Conservation (phyloP, 1,140 invertebrate species). For the Rhynchophorus ferrugineus region DNA sequence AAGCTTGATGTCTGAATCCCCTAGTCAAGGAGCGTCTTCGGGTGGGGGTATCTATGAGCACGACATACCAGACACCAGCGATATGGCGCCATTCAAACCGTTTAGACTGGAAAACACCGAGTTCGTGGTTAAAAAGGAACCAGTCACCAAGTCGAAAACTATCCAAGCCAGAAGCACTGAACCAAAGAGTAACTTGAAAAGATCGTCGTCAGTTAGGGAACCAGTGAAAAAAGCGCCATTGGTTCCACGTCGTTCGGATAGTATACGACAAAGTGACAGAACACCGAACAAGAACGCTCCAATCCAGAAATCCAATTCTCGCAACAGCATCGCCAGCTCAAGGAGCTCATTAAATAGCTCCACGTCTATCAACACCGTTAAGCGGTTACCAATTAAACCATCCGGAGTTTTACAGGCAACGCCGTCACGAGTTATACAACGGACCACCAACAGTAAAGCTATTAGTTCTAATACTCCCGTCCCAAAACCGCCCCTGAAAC, state of each 20-base stretch:
- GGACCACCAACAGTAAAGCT: neutral
- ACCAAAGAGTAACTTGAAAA: neutral
- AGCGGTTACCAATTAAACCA: conserved; percentile 48
- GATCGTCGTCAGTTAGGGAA: conserved; percentile 3
- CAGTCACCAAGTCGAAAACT: conserved; percentile 17
- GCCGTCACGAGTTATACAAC: neutral
- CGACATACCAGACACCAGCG: conserved; percentile 21
- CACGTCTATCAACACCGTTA: conserved; percentile 70
- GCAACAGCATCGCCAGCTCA: conserved; percentile 71
- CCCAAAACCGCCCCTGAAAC: conserved; percentile 4
- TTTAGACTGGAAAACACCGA: neutral
- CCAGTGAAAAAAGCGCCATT: conserved; percentile 16
- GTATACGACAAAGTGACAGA: conserved; percentile 24
- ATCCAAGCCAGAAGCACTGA: conserved; percentile 11
- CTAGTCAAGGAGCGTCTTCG: conserved; percentile 47
- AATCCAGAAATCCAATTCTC: conserved; percentile 26
- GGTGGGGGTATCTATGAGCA: conserved; percentile 32
- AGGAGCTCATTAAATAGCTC: conserved; percentile 74
- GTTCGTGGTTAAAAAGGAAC: conserved; percentile 2
- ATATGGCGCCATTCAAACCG: conserved; percentile 7
- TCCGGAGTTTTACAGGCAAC: neutral
- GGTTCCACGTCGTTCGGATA: conserved; percentile 33
- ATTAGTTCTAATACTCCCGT: neutral
- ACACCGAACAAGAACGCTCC: neutral
- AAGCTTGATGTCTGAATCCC: conserved; percentile 73